These are phyloP conservation scores for Pseudanteris insignis DNA, from an alignment of 2,888 invertebrate species.

Conservation along the genomic window DNA sequence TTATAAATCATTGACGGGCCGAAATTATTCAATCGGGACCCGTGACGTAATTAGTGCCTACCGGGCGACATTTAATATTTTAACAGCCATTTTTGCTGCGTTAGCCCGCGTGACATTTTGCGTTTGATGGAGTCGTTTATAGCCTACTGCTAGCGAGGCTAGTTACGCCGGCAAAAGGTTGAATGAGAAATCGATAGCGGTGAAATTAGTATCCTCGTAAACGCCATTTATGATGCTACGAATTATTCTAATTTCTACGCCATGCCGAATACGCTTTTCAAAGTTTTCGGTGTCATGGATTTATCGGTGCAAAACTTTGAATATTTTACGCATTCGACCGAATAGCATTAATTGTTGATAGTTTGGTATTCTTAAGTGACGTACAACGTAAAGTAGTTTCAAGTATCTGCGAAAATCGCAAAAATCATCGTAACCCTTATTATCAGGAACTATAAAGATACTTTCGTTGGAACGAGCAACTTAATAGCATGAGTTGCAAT, in stretches of 20 bases:
- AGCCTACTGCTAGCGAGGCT: conserved; percentile 5
- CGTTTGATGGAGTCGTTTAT: neutral
- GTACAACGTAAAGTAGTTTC: too few relatives aligned
- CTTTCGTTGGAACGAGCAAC: too few relatives aligned
- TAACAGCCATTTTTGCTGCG: neutral
- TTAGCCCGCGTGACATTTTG: neutral
- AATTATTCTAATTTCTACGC: conserved; percentile 12
- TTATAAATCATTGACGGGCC: conserved; percentile 37
- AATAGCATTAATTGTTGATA: too few relatives aligned
- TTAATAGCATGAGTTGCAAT: too few relatives aligned
- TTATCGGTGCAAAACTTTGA: too few relatives aligned
- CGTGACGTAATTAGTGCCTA: conserved; percentile 19
- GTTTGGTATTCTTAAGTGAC: too few relatives aligned
- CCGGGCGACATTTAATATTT: conserved; percentile 21
- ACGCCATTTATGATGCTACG: neutral
- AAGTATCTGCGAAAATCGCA: too few relatives aligned
- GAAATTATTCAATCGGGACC: conserved; percentile 19
- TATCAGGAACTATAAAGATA: too few relatives aligned
- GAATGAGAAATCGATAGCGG: conserved; percentile 7
- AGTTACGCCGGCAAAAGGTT: conserved; percentile 10
- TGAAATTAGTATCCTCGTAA: conserved; percentile 7
- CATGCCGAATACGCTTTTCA: too few relatives aligned
- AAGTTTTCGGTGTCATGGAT: too few relatives aligned
- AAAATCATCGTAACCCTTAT: too few relatives aligned
- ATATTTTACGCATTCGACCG: too few relatives aligned